Evolutionary conservation across 2,888 invertebrate species (phyloP), one percentile per base, ranked within the genome.

Genomic region (Chloroclysta siterata): DNA sequence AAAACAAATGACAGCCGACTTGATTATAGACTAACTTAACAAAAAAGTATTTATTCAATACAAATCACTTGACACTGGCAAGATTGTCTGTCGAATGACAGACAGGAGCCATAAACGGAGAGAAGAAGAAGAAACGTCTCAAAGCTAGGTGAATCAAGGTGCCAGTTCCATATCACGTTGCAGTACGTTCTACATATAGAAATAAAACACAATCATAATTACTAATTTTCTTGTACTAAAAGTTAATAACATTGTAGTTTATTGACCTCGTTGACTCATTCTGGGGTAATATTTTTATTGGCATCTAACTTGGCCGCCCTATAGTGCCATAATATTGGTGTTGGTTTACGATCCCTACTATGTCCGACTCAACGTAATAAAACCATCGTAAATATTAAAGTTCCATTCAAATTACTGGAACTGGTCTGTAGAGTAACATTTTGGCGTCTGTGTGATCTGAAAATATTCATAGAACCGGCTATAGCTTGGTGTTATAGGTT

Each of bases 321-420:
- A 65, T 72, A 77, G 63, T 69, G 53, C 67, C 54, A 66, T 69
- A 64, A 69, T 66, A 74, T 71, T 71, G 70, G 66, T 71, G 73
- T 69, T 73, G 69, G 74, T 82, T 83, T 83, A 83, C 75, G 76
- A 72, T 71, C 66, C 58, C 60, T 69, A 71, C 71, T 73, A 70
- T 72, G 72, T 75, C 68, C 69, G 72, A 76, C 73, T 77, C 76
- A 70, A 76, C 75, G 76, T 79, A 79, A 78, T 84, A 84, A 85
- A 83, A 77, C 70, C 68, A 72, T 78, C 78, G 78, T 84, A 72
- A 82, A 80, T 82, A 84, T 84, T 84, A 82, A 80, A 65, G 74
- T 77, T 79, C 77, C 80, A 74, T 77, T 75, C 81, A 80, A 82
- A 76, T 66, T 46, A 56, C 58, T 59, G 53, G 63, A 61, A 59